Base-by-base conservation (phyloP, 2,797 vertebrate species). In the Sciaenops ocellatus region DNA sequence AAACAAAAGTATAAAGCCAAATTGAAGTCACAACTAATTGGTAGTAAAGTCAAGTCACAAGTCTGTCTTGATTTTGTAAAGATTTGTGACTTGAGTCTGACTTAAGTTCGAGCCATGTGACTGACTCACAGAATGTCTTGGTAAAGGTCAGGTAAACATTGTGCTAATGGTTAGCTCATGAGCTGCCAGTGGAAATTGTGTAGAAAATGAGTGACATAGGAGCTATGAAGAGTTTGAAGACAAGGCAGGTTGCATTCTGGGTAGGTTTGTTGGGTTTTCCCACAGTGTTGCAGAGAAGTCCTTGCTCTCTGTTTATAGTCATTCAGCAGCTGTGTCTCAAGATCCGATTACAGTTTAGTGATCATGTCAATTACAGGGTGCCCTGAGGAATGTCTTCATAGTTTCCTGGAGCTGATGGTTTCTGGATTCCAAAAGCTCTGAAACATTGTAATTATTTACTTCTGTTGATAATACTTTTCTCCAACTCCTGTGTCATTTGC, bases 351-450 rank as follows among this genome's bases (percentile, higher is more conserved):
- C 38, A 17, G 63, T 56, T 73, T 56, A n/a, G 65, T 15, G 24
- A 56, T 75, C 26, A 10, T 1, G 12, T 62, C 46, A 75, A 72
- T 91, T 80, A 79, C 76, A 82, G 76, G 86, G 15, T 20, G 44
- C 67, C 60, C 48, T 30, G 50, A 69, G 65, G 55, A 80, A 69
- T 38, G 42, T 70, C 63, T 79, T 76, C 30, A 41, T 69, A 15
- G 47, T 55, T 78, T 87, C 77, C 83, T 79, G 75, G 57, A 0
- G 30, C 24, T 66, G 48, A 59, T 17, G 30, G 24, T 34, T 56
- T 41, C 62, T 47, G 67, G 46, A 62, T 74, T 73, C 68, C 30
- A 68, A 7, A 26, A 41, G 54, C 51, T 66, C 2, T 0, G 17
- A 44, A 63, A 79, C 26, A 10, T 16, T 62, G 10, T 73, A 22